Conservation (phyloP, 2,888 invertebrate species). For the Odontothrips loti region DNA sequence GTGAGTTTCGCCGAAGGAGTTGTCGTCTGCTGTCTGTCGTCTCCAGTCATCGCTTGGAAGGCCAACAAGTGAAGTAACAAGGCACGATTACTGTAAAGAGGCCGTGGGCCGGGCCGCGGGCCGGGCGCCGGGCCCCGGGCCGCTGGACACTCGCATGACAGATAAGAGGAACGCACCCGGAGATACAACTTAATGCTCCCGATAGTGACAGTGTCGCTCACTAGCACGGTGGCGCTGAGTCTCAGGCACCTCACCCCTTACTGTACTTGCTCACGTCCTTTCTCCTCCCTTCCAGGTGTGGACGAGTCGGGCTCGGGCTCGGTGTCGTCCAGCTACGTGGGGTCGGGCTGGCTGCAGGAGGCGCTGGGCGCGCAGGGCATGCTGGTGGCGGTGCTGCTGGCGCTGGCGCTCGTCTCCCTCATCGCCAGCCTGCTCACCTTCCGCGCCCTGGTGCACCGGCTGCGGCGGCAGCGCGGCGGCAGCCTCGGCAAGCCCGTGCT, state of each 20-base stretch:
- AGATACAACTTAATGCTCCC: background rate
- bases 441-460: background rate
- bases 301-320: background rate
- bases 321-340: slow-evolving; percentile 3
- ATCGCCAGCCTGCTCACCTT: slow-evolving; percentile 19
- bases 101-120: too few relatives aligned
- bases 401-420: background rate
- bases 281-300: background rate
- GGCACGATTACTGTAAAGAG: too few relatives aligned
- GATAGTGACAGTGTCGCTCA: background rate
- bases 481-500: background rate
- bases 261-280: background rate
- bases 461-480: background rate
- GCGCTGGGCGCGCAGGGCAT: background rate
- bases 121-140: too few relatives aligned
- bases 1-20: too few relatives aligned
- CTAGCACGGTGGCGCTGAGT: background rate
- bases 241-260: too few relatives aligned
- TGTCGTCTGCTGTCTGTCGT: too few relatives aligned
- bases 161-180: background rate
- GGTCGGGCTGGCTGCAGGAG: background rate
- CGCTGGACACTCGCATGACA: too few relatives aligned
- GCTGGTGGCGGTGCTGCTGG: slow-evolving; percentile 19
- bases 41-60: too few relatives aligned
- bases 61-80: too few relatives aligned